Percentiles rank a stretch among this genome's conserved stretches.
phyloP scores from a whole-genome alignment of 1,140 invertebrate species.

The Drosophila mauritiana region DNA sequence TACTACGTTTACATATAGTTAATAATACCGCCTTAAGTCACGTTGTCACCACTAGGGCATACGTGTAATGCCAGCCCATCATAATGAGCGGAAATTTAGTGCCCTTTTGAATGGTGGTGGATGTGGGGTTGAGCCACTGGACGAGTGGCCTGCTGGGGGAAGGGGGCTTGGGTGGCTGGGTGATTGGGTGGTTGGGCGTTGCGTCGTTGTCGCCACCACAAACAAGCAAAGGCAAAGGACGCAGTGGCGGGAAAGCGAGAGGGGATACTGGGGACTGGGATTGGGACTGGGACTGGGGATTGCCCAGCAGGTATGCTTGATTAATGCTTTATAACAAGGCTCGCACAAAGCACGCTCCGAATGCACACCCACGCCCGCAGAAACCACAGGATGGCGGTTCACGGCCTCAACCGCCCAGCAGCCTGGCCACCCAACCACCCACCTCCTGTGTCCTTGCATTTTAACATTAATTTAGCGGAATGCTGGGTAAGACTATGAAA shows the following conservation, averaged over 20 bases:
- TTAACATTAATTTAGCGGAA: constrained; percentile 82
- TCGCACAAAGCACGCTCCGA: constrained; percentile 35
- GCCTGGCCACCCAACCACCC: not conserved
- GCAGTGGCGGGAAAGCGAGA: constrained; percentile 10
- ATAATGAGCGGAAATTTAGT: constrained; percentile 81
- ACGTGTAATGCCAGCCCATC: constrained; percentile 55
- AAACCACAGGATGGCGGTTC: constrained; percentile 46
- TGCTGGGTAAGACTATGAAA: constrained; percentile 58
- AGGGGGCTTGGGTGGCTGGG: not conserved
- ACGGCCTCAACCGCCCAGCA: not conserved
- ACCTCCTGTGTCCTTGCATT: constrained; percentile 53
- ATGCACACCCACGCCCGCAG: constrained; percentile 37
- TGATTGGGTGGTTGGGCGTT: constrained; percentile 8
- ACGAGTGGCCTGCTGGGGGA: constrained; percentile 1
- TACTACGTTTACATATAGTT: no score
- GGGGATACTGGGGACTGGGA: not conserved
- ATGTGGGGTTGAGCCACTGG: constrained; percentile 37
- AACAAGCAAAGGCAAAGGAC: constrained; percentile 79
- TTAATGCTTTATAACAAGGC: constrained; percentile 80
- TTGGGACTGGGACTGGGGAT: not conserved
- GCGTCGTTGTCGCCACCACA: constrained; percentile 70
- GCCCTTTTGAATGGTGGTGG: constrained; percentile 40
- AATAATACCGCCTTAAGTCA: not conserved
- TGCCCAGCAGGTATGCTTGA: constrained; percentile 81
- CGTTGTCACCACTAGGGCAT: constrained; percentile 16